Evolutionary conservation across 1,140 invertebrate species (phyloP).

Genomic region (Frieseomelitta varia): DNA sequence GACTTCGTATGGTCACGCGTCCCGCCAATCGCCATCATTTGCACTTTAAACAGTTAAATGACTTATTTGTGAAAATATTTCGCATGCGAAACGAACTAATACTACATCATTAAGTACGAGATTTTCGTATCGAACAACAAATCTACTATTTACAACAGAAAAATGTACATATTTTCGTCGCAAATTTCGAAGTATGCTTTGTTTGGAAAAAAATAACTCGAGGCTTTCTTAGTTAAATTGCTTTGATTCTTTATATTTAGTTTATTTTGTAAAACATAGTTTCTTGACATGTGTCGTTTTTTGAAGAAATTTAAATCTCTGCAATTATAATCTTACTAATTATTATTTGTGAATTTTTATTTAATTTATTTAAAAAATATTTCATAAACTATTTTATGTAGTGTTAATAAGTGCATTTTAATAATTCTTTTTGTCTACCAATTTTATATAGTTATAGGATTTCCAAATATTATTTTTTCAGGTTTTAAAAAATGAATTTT

Average conservation of each 20-base stretch:
- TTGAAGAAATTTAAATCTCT: neutral
- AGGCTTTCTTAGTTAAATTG: neutral
- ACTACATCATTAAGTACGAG: too few species aligned
- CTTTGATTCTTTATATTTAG: neutral
- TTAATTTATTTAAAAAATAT: neutral
- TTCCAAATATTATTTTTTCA: neutral
- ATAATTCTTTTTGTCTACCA: too few species aligned
- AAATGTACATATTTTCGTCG: neutral
- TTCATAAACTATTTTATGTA: neutral
- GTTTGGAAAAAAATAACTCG: neutral
- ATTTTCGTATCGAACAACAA: neutral
- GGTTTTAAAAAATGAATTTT: neutral
- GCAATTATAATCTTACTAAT: neutral
- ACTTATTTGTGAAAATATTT: conserved; percentile 34
- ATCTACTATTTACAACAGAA: too few species aligned
- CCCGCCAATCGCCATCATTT: conserved; percentile 80
- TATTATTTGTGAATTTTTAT: neutral
- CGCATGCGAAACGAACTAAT: neutral
- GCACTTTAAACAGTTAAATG: conserved; percentile 76
- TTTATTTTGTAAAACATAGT: neutral
- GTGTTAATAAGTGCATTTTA: too few species aligned
- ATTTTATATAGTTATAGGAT: too few species aligned
- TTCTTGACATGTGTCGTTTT: neutral
- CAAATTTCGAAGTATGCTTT: conserved; percentile 3
- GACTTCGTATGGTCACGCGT: conserved; percentile 69